phyloP scores from a whole-genome alignment of 2,113 vertebrate species.

The Podarcis raffonei region DNA sequence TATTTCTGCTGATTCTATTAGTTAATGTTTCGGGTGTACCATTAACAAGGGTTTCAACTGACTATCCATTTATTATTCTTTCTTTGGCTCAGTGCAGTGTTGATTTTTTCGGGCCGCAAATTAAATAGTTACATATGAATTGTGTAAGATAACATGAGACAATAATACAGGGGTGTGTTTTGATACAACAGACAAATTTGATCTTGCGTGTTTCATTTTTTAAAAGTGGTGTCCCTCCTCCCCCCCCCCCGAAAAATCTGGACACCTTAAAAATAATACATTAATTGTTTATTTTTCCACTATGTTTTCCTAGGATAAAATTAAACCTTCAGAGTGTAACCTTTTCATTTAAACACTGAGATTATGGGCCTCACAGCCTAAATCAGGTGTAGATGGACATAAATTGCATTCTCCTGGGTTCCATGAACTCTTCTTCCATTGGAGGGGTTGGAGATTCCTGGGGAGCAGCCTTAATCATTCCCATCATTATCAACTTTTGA shows the following conservation, averaged over 20 bases:
- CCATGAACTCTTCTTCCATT: neutral
- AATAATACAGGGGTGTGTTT: conserved; percentile 15
- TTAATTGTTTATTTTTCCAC: conserved; percentile 10
- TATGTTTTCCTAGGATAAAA: neutral
- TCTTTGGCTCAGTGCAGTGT: conserved; percentile 24
- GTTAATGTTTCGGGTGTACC: neutral
- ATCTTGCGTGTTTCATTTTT: conserved; percentile 12
- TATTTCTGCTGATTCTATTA: conserved; percentile 42
- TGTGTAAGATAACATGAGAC: conserved; percentile 17
- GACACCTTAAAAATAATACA: conserved; percentile 10
- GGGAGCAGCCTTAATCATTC: neutral
- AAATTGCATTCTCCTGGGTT: neutral
- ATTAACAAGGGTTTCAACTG: conserved; percentile 41
- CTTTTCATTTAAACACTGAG: neutral
- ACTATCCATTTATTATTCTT: conserved; percentile 51
- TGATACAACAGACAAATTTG: conserved; percentile 13
- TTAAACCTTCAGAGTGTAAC: neutral
- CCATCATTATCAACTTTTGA: neutral
- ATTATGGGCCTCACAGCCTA: neutral
- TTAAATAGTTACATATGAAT: conserved; percentile 26
- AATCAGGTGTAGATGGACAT: neutral
- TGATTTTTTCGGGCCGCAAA: neutral
- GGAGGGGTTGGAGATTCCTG: too few species aligned
- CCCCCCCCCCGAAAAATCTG: neutral
- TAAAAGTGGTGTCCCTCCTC: neutral